A percentile compares a stretch with the other conserved stretches of the same genome.
Conservation (phyloP, 2,888 invertebrate species). For the Zaprionus lineosus region DNA sequence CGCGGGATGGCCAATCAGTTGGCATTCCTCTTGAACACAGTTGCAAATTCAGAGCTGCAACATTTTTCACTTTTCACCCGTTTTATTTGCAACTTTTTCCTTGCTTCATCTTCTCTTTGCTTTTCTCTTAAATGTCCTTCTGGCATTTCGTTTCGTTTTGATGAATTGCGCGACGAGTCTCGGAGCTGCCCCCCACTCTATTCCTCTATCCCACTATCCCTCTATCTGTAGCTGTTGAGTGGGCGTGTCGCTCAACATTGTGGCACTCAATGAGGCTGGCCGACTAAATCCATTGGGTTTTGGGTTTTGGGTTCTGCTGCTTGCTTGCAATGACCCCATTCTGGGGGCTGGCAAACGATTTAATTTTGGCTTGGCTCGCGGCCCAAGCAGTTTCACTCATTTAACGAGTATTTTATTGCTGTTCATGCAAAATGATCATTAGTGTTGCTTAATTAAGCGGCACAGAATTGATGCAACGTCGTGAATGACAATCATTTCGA, state of each 20-base stretch:
- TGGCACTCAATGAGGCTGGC: slow-evolving; percentile 38
- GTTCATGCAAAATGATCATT: slow-evolving; percentile 57
- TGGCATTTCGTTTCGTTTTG: slow-evolving; percentile 69
- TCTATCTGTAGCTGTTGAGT: slow-evolving; percentile 12
- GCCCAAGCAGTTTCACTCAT: slow-evolving; percentile 8
- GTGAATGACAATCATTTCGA: slow-evolving; percentile 47
- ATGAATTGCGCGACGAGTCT: slow-evolving; percentile 61
- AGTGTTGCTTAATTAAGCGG: slow-evolving; percentile 64
- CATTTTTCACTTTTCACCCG: slow-evolving; percentile 66
- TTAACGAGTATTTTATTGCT: slow-evolving; percentile 50
- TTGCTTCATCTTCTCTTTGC: slow-evolving; percentile 10
- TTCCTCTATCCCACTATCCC: too few species aligned
- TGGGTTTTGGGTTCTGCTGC: neutral
- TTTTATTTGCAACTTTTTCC: slow-evolving; percentile 22
- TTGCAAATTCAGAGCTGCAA: slow-evolving; percentile 53
- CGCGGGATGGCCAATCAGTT: slow-evolving; percentile 63
- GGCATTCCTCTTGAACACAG: slow-evolving; percentile 40
- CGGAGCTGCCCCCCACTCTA: slow-evolving; percentile 3
- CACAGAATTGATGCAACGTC: neutral
- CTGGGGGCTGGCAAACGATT: slow-evolving; percentile 2
- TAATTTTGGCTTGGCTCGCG: slow-evolving; percentile 17
- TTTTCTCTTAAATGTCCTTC: slow-evolving; percentile 26
- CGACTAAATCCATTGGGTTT: slow-evolving; percentile 2
- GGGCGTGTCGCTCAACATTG: slow-evolving; percentile 50
- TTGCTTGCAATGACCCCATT: slow-evolving; percentile 30